phyloP scores from a whole-genome alignment of 2,797 vertebrate species.

The Gymnothorax javanicus region DNA sequence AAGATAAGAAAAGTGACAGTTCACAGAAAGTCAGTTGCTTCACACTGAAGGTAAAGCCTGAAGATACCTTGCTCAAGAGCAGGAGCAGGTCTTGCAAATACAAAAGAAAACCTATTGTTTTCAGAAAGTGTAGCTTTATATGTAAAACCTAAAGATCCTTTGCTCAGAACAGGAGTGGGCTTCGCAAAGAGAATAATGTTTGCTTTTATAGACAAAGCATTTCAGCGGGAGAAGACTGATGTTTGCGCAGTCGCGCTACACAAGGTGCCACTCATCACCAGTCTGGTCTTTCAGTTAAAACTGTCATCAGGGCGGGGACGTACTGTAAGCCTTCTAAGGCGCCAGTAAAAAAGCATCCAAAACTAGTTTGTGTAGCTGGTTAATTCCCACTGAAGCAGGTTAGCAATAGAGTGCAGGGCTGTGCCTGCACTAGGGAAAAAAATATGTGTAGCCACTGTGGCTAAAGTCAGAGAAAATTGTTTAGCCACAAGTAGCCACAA shows the following conservation, averaged over 20 bases:
- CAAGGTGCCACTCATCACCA: not conserved
- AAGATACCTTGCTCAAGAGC: too few relatives aligned
- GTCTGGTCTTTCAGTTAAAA: not conserved
- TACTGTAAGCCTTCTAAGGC: not conserved
- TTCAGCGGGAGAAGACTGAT: conserved; percentile 1
- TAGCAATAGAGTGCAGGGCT: not conserved
- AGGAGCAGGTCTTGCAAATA: too few relatives aligned
- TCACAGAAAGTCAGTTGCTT: not conserved
- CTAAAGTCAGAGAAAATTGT: too few relatives aligned
- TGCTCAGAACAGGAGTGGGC: not conserved
- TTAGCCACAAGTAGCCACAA: too few relatives aligned
- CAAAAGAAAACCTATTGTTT: not conserved
- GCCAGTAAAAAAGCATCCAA: not conserved
- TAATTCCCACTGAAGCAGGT: not conserved
- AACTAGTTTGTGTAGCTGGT: not conserved
- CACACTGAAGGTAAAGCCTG: too few relatives aligned
- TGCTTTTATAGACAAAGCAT: not conserved
- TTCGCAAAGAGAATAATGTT: not conserved
- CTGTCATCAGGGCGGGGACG: not conserved
- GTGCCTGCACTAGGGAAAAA: too few relatives aligned
- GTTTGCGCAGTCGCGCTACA: not conserved
- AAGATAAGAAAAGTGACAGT: not conserved
- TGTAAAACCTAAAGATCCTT: not conserved
- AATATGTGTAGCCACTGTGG: too few relatives aligned
- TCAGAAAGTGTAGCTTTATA: not conserved